phyloP scores from a whole-genome alignment of 1,140 invertebrate species.

The Aphelinus atriplicis region DNA sequence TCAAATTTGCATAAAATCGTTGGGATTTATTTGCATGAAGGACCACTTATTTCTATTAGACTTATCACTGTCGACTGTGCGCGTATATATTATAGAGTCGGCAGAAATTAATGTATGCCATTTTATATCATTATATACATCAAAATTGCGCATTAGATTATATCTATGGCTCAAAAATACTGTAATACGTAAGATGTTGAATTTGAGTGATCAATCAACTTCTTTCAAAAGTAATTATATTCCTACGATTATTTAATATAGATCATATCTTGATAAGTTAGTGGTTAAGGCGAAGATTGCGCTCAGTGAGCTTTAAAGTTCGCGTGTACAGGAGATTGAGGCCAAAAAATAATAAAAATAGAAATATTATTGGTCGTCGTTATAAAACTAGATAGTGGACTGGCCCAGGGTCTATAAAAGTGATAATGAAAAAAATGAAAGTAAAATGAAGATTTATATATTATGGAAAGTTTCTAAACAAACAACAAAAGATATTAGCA shows the following conservation, averaged over 20 bases:
- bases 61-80: no score
- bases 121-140: background rate
- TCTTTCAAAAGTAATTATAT: slow-evolving; percentile 19
- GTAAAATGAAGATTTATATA: slow-evolving; percentile 38
- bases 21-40: no score
- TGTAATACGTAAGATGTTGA: background rate
- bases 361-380: slow-evolving; percentile 29
- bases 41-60: no score
- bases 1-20: no score
- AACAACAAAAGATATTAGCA: slow-evolving; percentile 42
- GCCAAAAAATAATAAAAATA: slow-evolving; percentile 22
- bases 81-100: background rate
- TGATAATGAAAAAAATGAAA: slow-evolving; percentile 37
- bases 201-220: slow-evolving; percentile 15
- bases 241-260: slow-evolving; percentile 28
- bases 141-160: background rate
- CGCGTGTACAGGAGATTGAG: background rate
- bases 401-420: slow-evolving; percentile 34
- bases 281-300: slow-evolving; percentile 12
- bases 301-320: background rate
- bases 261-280: slow-evolving; percentile 12
- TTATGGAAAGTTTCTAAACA: slow-evolving; percentile 39
- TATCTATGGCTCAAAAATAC: slow-evolving; percentile 8
- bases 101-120: background rate
- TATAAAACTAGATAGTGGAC: slow-evolving; percentile 19